Evolutionary conservation across 2,797 vertebrate species (phyloP).

Genomic region (Ptychadena robeensis): DNA sequence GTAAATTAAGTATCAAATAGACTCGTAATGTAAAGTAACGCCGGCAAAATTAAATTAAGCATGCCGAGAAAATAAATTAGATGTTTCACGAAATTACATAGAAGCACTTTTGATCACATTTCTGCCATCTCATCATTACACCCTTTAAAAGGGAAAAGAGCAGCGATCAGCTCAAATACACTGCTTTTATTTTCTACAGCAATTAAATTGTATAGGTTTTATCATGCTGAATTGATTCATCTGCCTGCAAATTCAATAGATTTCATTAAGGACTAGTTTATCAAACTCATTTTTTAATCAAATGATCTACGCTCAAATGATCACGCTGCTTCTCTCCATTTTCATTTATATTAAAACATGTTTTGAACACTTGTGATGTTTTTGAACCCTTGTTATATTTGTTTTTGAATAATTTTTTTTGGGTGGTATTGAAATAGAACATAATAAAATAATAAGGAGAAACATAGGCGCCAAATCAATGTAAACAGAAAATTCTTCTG

Average conservation of each 20-base stretch:
- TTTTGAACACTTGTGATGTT: too few species aligned
- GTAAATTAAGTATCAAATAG: slow-evolving; percentile 52
- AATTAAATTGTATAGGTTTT: background rate
- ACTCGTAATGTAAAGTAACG: slow-evolving; percentile 44
- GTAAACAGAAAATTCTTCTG: too few species aligned
- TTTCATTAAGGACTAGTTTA: background rate
- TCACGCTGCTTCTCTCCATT: background rate
- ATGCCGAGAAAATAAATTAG: slow-evolving; percentile 44
- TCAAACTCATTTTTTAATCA: background rate
- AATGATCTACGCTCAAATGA: background rate
- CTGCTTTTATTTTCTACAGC: background rate
- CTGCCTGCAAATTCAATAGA: background rate
- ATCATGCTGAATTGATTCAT: background rate
- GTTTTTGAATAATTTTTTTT: too few species aligned
- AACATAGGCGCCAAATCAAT: too few species aligned
- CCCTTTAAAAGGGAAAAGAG: slow-evolving; percentile 1
- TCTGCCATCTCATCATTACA: slow-evolving; percentile 39
- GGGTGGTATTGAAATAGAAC: too few species aligned
- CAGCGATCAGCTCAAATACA: background rate
- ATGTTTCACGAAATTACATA: slow-evolving; percentile 59
- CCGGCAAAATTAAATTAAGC: slow-evolving; percentile 50
- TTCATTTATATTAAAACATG: background rate
- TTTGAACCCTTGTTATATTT: too few species aligned
- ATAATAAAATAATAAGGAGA: too few species aligned
- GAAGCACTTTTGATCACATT: slow-evolving; percentile 47